A percentile compares a stretch with the other conserved stretches of the same genome.
phyloP scores from a whole-genome alignment of 2,113 vertebrate genomes.

The Maccullochella peelii region DNA sequence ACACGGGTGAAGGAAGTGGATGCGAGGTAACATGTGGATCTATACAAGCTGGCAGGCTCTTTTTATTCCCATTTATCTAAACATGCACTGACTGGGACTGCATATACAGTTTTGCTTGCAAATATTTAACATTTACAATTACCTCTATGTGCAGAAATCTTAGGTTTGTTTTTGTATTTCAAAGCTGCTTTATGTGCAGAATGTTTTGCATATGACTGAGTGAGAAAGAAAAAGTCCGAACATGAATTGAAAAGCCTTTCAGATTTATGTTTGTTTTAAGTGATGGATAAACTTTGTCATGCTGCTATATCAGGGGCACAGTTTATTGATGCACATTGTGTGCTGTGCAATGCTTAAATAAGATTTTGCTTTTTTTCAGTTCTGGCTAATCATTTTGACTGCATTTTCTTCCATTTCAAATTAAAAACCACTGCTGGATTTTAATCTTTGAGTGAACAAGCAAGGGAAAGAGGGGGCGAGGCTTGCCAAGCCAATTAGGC shows the following conservation, averaged over 20 bases:
- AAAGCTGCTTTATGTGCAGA: background rate
- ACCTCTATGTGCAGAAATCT: background rate
- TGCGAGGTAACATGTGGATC: constrained; percentile 25
- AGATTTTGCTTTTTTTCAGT: background rate
- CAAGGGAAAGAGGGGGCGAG: constrained; percentile 50
- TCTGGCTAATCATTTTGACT: constrained; percentile 36
- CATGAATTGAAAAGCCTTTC: background rate
- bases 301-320: constrained; percentile 20
- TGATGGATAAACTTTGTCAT: background rate
- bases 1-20: constrained; percentile 25
- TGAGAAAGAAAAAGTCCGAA: background rate
- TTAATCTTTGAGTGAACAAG: constrained; percentile 73
- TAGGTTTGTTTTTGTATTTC: background rate
- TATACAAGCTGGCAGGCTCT: background rate
- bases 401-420: constrained; percentile 65
- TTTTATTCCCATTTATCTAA: constrained; percentile 2
- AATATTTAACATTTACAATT: too few species aligned
- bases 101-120: background rate
- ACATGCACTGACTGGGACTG: background rate
- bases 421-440: constrained; percentile 71
- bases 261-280: background rate
- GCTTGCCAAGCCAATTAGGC: constrained; percentile 78
- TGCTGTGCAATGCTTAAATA: constrained; percentile 19
- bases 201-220: background rate
- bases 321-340: constrained; percentile 16